Conservation (phyloP, 2,888 invertebrate genomes). For the Cecidostiba fungosa region DNA sequence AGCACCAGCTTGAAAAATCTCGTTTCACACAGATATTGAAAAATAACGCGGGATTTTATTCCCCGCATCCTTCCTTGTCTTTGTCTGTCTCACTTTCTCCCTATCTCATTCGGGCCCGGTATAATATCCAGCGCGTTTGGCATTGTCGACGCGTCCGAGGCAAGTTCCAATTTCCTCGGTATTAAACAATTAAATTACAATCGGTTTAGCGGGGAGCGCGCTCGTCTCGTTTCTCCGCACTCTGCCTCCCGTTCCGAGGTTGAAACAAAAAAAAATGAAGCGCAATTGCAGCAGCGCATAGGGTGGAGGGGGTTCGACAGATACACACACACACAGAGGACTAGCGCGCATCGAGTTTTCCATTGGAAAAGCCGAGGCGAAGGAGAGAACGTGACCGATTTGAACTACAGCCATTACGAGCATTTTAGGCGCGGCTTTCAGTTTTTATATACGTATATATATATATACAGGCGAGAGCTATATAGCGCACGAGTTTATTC, state of each 20-base stretch:
- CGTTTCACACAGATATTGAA: slow-evolving; percentile 49
- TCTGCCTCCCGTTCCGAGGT: not conserved
- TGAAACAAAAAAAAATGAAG: slow-evolving; percentile 1
- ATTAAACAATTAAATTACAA: slow-evolving; percentile 78
- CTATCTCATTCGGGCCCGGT: slow-evolving; percentile 34
- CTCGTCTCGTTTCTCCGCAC: slow-evolving; percentile 22
- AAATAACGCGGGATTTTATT: slow-evolving; percentile 60
- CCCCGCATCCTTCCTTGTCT: not conserved
- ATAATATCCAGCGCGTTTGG: slow-evolving; percentile 71
- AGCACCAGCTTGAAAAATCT: slow-evolving; percentile 61
- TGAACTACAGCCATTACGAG: slow-evolving; percentile 42
- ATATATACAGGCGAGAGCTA: no score
- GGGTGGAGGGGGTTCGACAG: not conserved
- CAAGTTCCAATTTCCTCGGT: slow-evolving; percentile 76
- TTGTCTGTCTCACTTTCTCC: slow-evolving; percentile 39
- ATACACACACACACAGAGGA: not conserved
- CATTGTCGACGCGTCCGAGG: slow-evolving; percentile 69
- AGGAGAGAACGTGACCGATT: slow-evolving; percentile 48
- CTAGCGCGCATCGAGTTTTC: slow-evolving; percentile 25
- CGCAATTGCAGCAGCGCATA: slow-evolving; percentile 23
- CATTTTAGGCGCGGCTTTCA: slow-evolving; percentile 33
- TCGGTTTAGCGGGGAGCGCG: slow-evolving; percentile 65
- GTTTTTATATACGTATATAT: not conserved
- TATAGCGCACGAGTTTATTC: slow-evolving; percentile 14
- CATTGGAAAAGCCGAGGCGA: slow-evolving; percentile 34